Evolutionary conservation across 2,797 vertebrate species (phyloP), one percentile per base, ranked within the genome.

Genomic region (Squalus acanthias): DNA sequence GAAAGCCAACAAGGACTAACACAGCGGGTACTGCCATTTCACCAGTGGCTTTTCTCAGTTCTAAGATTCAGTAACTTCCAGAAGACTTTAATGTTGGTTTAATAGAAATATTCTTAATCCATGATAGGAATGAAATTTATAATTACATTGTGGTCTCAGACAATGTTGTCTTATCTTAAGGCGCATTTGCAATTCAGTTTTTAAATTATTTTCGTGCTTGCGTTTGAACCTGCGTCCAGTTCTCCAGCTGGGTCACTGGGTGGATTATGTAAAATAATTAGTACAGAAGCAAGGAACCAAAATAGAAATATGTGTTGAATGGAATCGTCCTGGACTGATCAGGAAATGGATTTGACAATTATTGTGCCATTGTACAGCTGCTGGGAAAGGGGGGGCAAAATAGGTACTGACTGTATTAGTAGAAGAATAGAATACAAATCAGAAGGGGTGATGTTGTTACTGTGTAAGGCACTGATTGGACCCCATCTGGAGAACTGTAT

Each of bases 221-320:
- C 57, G 2, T 69, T 39, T 93, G 91, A 93, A 69, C 63, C n/a
- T 93, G 82, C 82, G 50, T 85, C 39, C 39, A 39, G 76, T 82
- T 82, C 79, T 50, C 0, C 82, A 24, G 39, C 39, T 85, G 91
- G 17, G 63, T 93, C 91, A 46, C 65, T 22, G 91, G 65, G 39
- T 93, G n/a, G 63, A 93, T 93, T 69, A 69, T 69, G 91, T 67
- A 69, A 93, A 67, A 93, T 69, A 93, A 93, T 93, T 69, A 93
- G 33, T 24, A 9, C 65, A 3, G n/a, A 69, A 46, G 65, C 91
- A 46, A 46, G 33, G n/a, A n/a, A 69, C 65, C 22, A 93, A 91
- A 93, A 93, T 93, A n/a, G 39, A 69, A 46, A 65, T 24, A 39
- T 65, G 17, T 92, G 60, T 92, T 65, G 20, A 67, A 65, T 69